Evolutionary conservation across 2,113 vertebrate genomes (phyloP), one percentile per base, ranked within the genome.

Genomic region (Ivindomyrus marchei): DNA sequence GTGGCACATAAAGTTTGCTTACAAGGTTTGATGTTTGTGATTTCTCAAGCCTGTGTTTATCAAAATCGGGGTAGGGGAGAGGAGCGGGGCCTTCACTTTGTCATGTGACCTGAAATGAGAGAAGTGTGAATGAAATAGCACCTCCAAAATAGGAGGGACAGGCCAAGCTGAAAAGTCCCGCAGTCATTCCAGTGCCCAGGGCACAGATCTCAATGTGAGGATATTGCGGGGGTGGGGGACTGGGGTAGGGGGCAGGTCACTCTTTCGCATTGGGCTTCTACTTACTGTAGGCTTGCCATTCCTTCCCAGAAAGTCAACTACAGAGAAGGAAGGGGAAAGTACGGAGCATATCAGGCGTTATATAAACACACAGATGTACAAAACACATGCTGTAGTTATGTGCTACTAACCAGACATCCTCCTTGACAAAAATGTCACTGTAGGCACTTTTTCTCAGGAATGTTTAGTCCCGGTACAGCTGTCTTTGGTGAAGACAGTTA

Each of bases 101-200:
- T 45, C 36, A 53, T 84, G 74, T 39, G 36, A 74, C 21, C 45
- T 88, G 88, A 42, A 47, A 70, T 88, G 42, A 88, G 58, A 88
- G 70, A 88, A 74, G 88, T 31, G 39, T 47, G 19, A 70, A 74
- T 88, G 88, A 74, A 46, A 49, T 62, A 74, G 42, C 45, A 2
- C 1, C 49, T 31, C 77, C 74, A 56, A 89, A 83, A 89, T 89
- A 84, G 88, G 70, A 45, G 31, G 50, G n/a, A 70, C 62, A 36
- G 53, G 56, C 53, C 62, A 50, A 49, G 66, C 31, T 49, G n/a
- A 13, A 89, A 89, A 47, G 74, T 80, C 17, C 66, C 62, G 19
- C 10, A 50, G 15, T 80, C 80, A 62, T 46, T 62, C 89, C 77
- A 58, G 24, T 17, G 24, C 36, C 52, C 53, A 39, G 49, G 19